Evolutionary conservation across 2,888 invertebrate species (phyloP).

Genomic region (Micoletzkya japonica): DNA sequence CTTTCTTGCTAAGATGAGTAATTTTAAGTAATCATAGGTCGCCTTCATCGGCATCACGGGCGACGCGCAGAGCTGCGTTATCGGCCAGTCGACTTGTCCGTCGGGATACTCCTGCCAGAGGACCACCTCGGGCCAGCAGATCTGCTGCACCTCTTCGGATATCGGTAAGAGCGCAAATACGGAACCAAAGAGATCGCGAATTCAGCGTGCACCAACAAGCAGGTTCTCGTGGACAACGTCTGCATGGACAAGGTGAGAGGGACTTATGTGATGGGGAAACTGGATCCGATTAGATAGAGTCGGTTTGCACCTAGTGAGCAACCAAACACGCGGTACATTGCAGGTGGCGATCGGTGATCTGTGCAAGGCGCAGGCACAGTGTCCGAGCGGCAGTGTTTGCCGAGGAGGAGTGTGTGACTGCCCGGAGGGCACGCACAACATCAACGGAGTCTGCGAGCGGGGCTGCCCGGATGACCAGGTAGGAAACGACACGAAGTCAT

Average conservation of each 20-base stretch:
- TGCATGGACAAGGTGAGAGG: slow-evolving; percentile 54
- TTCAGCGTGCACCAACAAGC: slow-evolving; percentile 54
- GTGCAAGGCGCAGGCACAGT: slow-evolving; percentile 43
- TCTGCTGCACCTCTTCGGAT: slow-evolving; percentile 59
- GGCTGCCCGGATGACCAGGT: slow-evolving; percentile 29
- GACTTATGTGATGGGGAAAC: no score
- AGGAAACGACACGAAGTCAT: no score
- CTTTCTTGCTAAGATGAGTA: background rate
- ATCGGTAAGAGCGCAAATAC: slow-evolving; percentile 34
- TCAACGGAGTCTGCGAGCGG: slow-evolving; percentile 46
- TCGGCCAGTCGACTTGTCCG: slow-evolving; percentile 59
- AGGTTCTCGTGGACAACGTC: slow-evolving; percentile 56
- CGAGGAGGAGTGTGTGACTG: slow-evolving; percentile 56
- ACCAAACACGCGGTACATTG: background rate
- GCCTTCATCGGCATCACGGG: slow-evolving; percentile 62
- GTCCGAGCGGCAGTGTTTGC: slow-evolving; percentile 52
- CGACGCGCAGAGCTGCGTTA: slow-evolving; percentile 60
- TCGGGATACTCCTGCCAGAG: slow-evolving; percentile 61
- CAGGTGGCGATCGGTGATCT: slow-evolving; percentile 25
- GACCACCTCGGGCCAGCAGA: slow-evolving; percentile 54
- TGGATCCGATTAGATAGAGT: background rate
- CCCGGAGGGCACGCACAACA: slow-evolving; percentile 48
- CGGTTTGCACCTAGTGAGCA: background rate
- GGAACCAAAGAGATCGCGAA: no score
- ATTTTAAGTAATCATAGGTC: slow-evolving; percentile 34